Evolutionary conservation across 2,888 invertebrate species (phyloP).

Genomic region (Drosophila suboccidentalis): DNA sequence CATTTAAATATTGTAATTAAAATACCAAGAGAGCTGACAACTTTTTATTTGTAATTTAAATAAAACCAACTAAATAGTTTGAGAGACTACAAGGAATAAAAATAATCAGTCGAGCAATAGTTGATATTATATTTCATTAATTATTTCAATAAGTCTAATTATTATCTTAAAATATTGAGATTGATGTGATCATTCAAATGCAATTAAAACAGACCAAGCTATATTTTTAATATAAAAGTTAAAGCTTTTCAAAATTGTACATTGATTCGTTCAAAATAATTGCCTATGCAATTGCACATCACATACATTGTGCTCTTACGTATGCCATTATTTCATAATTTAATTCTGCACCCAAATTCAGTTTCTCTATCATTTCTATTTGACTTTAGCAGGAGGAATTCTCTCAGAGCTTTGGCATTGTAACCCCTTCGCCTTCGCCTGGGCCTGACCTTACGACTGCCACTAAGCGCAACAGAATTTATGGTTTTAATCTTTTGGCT

Average conservation of each 20-base stretch:
- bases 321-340: conserved; percentile 40
- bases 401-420: not conserved
- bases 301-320: not conserved
- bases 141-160: too few relatives aligned
- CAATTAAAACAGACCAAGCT: too few relatives aligned
- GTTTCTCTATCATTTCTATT: conserved; percentile 27
- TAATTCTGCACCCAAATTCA: conserved; percentile 34
- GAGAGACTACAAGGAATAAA: too few relatives aligned
- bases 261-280: too few relatives aligned
- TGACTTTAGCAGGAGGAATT: conserved; percentile 20
- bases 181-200: too few relatives aligned
- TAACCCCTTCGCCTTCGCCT: conserved; percentile 9
- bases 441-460: conserved; percentile 19
- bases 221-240: too few relatives aligned
- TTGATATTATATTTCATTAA: too few relatives aligned
- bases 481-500: conserved; percentile 80
- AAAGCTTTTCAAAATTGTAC: not conserved
- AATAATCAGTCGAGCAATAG: too few relatives aligned
- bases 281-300: not conserved
- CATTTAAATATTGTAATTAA: not conserved
- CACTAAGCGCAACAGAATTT: conserved; percentile 69
- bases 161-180: too few relatives aligned
- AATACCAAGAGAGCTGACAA: not conserved
- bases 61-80: too few relatives aligned
- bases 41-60: too few relatives aligned